A percentile compares a stretch with the other conserved stretches of the same genome.
phyloP scores from a whole-genome alignment of 2,113 vertebrate genomes.

The Pteronura brasiliensis region DNA sequence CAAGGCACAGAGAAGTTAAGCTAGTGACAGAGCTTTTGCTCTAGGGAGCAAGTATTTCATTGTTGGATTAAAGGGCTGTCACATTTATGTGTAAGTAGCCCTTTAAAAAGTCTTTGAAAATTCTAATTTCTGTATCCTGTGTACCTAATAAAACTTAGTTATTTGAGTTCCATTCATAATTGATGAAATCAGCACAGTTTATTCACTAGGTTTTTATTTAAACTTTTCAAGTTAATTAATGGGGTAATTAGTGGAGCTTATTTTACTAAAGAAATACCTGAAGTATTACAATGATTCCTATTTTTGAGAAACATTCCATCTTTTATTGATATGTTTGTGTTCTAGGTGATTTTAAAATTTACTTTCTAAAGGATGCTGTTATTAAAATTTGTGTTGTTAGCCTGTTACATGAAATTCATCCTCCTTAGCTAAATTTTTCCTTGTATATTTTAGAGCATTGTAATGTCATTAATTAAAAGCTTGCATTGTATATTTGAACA shows the following conservation, averaged over 20 bases:
- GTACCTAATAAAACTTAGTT: neutral
- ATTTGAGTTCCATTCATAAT: conserved; percentile 22
- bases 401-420: neutral
- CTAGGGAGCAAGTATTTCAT: neutral
- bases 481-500: neutral
- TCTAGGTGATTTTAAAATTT: neutral
- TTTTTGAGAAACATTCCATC: neutral
- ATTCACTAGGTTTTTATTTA: neutral
- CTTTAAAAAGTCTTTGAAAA: neutral
- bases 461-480: neutral
- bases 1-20: neutral
- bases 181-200: neutral
- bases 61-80: neutral
- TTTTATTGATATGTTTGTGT: neutral
- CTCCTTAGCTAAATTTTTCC: neutral
- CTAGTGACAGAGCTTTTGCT: neutral
- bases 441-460: neutral
- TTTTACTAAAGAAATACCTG: neutral
- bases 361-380: neutral
- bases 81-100: neutral
- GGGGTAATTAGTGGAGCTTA: neutral
- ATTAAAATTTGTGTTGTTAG: neutral
- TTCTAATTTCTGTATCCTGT: neutral
- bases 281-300: neutral
- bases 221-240: neutral